phyloP scores from a whole-genome alignment of 2,797 vertebrate species.

The Allobates femoralis region DNA sequence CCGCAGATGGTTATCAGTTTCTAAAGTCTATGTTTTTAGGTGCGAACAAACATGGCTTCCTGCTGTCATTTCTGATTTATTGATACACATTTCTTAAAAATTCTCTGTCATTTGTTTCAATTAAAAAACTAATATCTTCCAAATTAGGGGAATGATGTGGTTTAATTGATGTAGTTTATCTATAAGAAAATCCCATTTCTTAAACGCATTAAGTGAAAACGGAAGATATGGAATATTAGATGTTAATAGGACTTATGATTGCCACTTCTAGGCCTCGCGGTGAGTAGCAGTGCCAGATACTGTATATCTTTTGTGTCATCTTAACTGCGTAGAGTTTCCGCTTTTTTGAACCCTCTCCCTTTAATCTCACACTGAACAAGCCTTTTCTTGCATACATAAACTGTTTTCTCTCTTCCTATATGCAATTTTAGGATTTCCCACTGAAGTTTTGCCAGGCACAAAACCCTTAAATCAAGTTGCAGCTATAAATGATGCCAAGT shows the following conservation, averaged over 20 bases:
- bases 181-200: background rate
- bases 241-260: background rate
- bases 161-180: background rate
- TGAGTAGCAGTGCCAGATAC: background rate
- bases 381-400: background rate
- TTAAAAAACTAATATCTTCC: background rate
- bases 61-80: too few species aligned
- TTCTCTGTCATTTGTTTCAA: background rate
- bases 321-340: background rate
- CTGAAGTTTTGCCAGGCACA: constrained; percentile 8
- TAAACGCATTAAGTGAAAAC: background rate
- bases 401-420: background rate
- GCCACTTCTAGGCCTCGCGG: background rate
- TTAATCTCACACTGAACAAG: background rate
- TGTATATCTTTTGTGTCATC: background rate
- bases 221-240: background rate
- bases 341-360: background rate
- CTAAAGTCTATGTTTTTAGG: too few species aligned
- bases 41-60: too few species aligned
- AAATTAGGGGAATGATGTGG: background rate
- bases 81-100: background rate
- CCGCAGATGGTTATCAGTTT: too few species aligned
- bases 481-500: constrained; percentile 2
- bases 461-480: constrained; percentile 12
- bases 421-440: constrained; percentile 6